Conservation (phyloP, 37 sponge, comb jelly and placozoan species). For the Ephydatia muelleri region DNA sequence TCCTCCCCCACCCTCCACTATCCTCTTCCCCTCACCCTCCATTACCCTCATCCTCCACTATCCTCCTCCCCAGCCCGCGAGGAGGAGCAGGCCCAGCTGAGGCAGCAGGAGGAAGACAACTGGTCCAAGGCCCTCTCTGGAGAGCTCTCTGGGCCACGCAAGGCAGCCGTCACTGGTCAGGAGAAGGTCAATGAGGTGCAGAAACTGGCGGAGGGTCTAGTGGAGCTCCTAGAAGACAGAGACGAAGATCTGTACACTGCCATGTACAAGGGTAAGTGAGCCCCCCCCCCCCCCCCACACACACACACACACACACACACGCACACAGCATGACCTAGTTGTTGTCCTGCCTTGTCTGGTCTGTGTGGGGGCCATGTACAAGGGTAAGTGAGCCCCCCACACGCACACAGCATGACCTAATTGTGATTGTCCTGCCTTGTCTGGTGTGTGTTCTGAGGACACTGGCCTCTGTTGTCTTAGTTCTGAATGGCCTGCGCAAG, state of each 20-base stretch:
- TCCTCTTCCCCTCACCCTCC: no score
- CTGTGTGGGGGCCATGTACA: no score
- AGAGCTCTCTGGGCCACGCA: slow-evolving; percentile 61
- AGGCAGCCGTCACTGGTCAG: slow-evolving; percentile 71
- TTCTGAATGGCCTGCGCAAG: slow-evolving; percentile 50
- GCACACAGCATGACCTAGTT: no score
- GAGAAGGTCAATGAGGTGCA: slow-evolving; percentile 50
- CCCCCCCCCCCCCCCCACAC: no score
- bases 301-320: no score
- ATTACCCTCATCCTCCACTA: no score
- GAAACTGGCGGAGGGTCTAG: slow-evolving; percentile 2
- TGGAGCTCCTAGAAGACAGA: slow-evolving; percentile 25
- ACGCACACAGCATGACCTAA: no score
- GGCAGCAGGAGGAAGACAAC: slow-evolving; percentile 74
- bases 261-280: slow-evolving; percentile 72
- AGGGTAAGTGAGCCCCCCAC: no score
- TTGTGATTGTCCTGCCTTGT: no score
- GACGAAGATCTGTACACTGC: slow-evolving; percentile 72
- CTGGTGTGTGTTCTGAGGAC: no score
- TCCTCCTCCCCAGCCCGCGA: slow-evolving; percentile 29
- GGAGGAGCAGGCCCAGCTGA: slow-evolving; percentile 52
- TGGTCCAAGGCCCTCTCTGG: slow-evolving; percentile 76
- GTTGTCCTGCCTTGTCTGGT: no score
- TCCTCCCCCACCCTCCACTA: no score
- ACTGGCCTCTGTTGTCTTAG: slow-evolving; percentile 19